Evolutionary conservation across 2,888 invertebrate species (phyloP), one percentile per base, ranked within the genome.

Genomic region (Lithophane socia): DNA sequence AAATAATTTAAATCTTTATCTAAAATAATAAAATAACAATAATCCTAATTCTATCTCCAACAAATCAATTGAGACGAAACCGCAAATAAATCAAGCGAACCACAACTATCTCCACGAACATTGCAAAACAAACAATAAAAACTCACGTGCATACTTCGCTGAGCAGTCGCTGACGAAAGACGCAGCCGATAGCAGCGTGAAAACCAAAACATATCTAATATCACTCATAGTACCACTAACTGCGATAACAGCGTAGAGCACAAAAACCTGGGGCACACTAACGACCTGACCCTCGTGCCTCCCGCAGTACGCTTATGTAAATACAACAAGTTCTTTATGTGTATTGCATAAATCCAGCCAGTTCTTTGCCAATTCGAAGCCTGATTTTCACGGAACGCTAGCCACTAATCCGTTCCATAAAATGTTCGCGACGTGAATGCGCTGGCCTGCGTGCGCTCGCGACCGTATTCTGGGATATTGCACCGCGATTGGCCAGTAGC

Each of bases 381-480:
- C 93, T 91, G 93, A 79, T 94, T 95, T 95, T 94, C 95, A 96
- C 95, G 96, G 94, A 94, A 95, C 93, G 89, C 89, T 94, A 94
- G 85, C 64, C 88, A 89, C 91, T 94, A 92, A 94, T 94, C 93
- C 93, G 95, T 92, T 92, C 92, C 91, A 92, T 92, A 92, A 94
- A 94, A 90, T 93, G 91, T 86, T 89, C 81, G 86, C 89, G 80
- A 79, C 82, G 81, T 74, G 86, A 91, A 87, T 91, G 90, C 84
- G 87, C 87, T 77, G 68, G 83, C 61, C 83, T 81, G 89, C 86
- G 85, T 89, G 89, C 89, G 88, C 86, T 78, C 75, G 85, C 88
- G 86, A 86, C 83, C 90, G 87, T 90, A 89, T 91, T 92, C 91
- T 91, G 90, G 91, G 88, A 88, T 86, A 86, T 89, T 90, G 90